Conservation (phyloP, 2,113 vertebrate species). For the Syrrhaptes paradoxus region DNA sequence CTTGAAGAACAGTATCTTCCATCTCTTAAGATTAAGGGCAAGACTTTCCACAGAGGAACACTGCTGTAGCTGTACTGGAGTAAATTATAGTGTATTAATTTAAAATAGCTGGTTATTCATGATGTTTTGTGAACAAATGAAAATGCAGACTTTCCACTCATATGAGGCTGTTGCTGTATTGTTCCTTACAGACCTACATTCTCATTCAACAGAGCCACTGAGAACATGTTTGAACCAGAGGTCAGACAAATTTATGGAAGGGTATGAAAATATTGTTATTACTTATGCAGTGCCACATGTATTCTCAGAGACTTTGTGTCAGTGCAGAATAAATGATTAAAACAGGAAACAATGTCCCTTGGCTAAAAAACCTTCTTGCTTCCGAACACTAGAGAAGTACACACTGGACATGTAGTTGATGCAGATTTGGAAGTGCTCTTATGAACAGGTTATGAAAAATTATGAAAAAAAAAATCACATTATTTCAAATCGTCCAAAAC, state of each 20-base stretch:
- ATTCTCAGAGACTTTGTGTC: neutral
- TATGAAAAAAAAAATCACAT: neutral
- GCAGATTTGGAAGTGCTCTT: neutral
- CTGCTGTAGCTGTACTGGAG: neutral
- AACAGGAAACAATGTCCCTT: neutral
- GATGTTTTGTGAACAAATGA: neutral
- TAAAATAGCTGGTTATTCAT: neutral
- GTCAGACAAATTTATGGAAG: slow-evolving; percentile 28
- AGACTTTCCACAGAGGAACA: neutral
- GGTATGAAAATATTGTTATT: slow-evolving; percentile 21
- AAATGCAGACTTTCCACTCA: neutral
- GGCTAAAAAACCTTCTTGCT: neutral
- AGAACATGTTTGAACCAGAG: slow-evolving; percentile 45
- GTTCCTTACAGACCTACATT: slow-evolving; percentile 6
- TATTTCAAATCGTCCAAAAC: neutral
- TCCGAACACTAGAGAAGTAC: neutral
- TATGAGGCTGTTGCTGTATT: neutral
- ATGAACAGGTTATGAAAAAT: neutral
- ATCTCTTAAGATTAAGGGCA: neutral
- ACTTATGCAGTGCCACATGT: slow-evolving; percentile 11
- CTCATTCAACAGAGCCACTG: neutral
- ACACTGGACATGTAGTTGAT: neutral
- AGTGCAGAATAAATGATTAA: slow-evolving; percentile 18
- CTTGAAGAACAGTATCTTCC: neutral
- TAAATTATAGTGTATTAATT: neutral